A percentile compares a stretch with the other conserved stretches of the same genome.
phyloP scores from a whole-genome alignment of 2,888 invertebrate genomes.

The Volucella zonaria region DNA sequence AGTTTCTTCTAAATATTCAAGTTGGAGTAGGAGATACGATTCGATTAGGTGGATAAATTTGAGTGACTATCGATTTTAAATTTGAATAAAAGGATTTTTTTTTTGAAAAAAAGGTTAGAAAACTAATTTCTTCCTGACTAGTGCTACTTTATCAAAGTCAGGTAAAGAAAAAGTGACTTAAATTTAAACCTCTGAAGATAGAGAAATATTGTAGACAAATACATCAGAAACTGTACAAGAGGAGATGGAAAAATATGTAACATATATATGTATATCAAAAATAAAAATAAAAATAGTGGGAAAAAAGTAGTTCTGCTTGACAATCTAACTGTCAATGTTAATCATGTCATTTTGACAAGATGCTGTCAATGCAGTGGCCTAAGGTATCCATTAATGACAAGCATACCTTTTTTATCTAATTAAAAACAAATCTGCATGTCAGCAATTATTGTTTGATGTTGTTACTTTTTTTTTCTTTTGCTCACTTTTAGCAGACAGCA shows the following conservation, averaged over 20 bases:
- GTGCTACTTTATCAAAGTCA: slow-evolving; percentile 18
- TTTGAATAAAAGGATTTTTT: slow-evolving; percentile 63
- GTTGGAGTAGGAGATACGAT: slow-evolving; percentile 8
- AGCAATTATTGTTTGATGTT: slow-evolving; percentile 52
- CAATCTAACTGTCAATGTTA: slow-evolving; percentile 74
- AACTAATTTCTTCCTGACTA: slow-evolving; percentile 63
- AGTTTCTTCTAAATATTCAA: slow-evolving; percentile 52
- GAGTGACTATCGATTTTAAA: slow-evolving; percentile 57
- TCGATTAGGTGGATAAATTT: slow-evolving; percentile 47
- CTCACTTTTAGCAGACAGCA: slow-evolving; percentile 38
- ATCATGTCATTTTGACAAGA: slow-evolving; percentile 72
- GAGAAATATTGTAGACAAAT: slow-evolving; percentile 7
- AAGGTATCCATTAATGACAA: slow-evolving; percentile 51
- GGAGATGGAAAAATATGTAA: too few relatives aligned
- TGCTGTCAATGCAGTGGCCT: slow-evolving; percentile 63
- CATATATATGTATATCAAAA: too few relatives aligned
- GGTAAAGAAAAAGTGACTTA: slow-evolving; percentile 5
- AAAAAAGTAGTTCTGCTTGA: slow-evolving; percentile 58
- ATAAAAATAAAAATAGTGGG: slow-evolving; percentile 23
- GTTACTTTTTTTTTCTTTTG: not conserved
- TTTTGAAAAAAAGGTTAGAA: slow-evolving; percentile 33
- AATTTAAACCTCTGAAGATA: not conserved
- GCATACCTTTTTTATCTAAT: slow-evolving; percentile 27
- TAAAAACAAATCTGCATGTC: slow-evolving; percentile 67
- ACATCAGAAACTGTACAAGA: too few relatives aligned